Conservation (phyloP, 2,113 vertebrate species). For the Cnemophilus loriae region DNA sequence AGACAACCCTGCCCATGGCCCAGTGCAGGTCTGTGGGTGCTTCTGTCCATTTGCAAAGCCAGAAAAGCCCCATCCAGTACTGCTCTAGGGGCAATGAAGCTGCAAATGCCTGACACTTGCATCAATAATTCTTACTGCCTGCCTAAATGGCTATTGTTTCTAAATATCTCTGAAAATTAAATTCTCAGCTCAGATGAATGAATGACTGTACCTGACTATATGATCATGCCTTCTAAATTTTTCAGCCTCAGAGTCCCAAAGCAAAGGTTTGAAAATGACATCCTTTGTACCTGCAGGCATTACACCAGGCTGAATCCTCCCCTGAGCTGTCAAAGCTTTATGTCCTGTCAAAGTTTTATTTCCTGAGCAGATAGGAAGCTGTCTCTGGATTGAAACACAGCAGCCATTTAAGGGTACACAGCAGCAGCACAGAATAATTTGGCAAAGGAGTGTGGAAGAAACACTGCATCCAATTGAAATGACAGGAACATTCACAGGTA, state of each 20-base stretch:
- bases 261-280: neutral
- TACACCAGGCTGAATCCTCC: neutral
- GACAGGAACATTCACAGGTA: slow-evolving; percentile 10
- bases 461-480: neutral
- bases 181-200: neutral
- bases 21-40: fast-evolving
- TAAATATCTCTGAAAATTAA: neutral
- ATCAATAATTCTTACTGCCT: neutral
- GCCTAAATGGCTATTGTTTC: neutral
- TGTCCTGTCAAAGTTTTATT: too few species aligned
- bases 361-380: neutral
- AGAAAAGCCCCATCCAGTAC: neutral
- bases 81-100: neutral
- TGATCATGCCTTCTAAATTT: neutral
- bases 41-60: neutral
- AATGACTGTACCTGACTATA: neutral
- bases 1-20: neutral
- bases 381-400: neutral
- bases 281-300: neutral
- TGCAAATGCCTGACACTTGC: neutral
- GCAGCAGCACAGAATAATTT: neutral
- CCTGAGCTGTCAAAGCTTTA: neutral
- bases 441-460: neutral
- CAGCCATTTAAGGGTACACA: neutral
- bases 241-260: neutral